A percentile compares a stretch with the other conserved stretches of the same genome.
These are phyloP conservation scores for Danaus chrysippus DNA, from an alignment of 2,888 invertebrate species.

Conservation along the genomic window DNA sequence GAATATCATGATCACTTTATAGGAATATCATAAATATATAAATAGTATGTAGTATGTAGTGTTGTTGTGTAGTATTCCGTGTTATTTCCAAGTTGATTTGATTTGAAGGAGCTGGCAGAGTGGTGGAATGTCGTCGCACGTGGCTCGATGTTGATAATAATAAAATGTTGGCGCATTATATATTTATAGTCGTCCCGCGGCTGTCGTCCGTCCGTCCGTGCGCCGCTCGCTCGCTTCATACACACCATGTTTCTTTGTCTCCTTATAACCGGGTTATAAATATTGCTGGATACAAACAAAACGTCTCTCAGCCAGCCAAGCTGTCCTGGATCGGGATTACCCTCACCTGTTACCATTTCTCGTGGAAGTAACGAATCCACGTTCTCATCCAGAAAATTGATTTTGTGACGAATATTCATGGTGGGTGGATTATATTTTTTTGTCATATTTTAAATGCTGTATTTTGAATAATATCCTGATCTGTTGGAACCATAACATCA, in stretches of 20 bases:
- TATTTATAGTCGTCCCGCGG: slow-evolving; percentile 77
- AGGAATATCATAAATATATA: not conserved
- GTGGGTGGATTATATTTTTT: not conserved
- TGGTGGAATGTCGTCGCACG: slow-evolving; percentile 72
- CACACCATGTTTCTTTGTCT: slow-evolving; percentile 51
- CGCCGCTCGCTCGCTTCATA: slow-evolving; percentile 54
- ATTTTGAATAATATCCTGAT: slow-evolving; percentile 41
- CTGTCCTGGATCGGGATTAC: slow-evolving; percentile 13
- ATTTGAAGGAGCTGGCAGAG: slow-evolving; percentile 51
- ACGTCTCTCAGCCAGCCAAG: slow-evolving; percentile 19
- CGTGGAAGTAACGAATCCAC: slow-evolving; percentile 6
- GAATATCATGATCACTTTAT: too few relatives aligned
- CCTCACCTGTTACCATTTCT: slow-evolving; percentile 23
- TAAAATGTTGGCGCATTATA: slow-evolving; percentile 79
- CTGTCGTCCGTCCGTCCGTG: slow-evolving; percentile 77
- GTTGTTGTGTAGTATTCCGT: slow-evolving; percentile 11
- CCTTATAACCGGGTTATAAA: slow-evolving; percentile 40
- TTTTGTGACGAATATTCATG: not conserved
- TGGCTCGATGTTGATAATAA: slow-evolving; percentile 74
- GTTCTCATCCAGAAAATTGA: slow-evolving; percentile 5
- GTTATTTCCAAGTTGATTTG: slow-evolving; percentile 26
- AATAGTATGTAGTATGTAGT: not conserved
- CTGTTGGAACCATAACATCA: slow-evolving; percentile 64
- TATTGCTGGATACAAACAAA: slow-evolving; percentile 33
- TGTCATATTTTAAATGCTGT: slow-evolving; percentile 3